A percentile compares a stretch with the other conserved stretches of the same genome.
phyloP scores from a whole-genome alignment of 1,140 invertebrate genomes.

The Metopolophium dirhodum region DNA sequence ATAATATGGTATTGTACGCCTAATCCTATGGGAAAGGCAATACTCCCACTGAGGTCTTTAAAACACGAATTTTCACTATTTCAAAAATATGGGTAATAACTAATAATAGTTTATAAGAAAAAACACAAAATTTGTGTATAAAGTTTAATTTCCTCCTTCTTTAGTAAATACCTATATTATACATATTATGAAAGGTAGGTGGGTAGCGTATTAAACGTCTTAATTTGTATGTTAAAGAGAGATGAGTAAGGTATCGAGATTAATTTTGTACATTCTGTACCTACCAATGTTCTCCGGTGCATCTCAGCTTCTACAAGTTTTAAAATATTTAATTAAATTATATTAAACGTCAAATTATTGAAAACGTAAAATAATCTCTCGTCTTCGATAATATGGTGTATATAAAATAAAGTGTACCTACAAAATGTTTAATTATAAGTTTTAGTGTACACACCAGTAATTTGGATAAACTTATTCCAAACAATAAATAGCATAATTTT shows the following conservation, averaged over 20 bases:
- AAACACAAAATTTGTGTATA: not conserved
- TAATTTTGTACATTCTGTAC: not conserved
- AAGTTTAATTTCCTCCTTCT: not conserved
- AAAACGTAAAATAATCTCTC: not conserved
- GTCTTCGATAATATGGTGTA: not conserved
- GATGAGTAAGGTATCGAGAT: not conserved
- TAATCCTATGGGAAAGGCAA: too few relatives aligned
- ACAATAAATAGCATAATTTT: not conserved
- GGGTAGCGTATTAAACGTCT: not conserved
- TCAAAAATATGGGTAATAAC: not conserved
- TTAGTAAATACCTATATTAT: not conserved
- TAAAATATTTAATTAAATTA: conserved; percentile 9
- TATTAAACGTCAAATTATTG: not conserved
- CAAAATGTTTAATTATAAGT: not conserved
- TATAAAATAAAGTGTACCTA: not conserved
- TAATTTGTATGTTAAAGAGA: not conserved
- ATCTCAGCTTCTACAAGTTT: not conserved
- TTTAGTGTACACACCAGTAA: not conserved
- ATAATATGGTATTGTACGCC: too few relatives aligned
- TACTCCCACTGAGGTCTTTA: not conserved
- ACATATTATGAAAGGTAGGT: not conserved
- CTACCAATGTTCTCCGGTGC: not conserved
- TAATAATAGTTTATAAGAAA: not conserved
- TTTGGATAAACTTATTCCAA: not conserved
- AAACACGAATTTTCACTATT: not conserved